A percentile compares a stretch with the other conserved stretches of the same genome.
Conservation (phyloP, 2,797 vertebrate species). For the Fistularia commersonii region DNA sequence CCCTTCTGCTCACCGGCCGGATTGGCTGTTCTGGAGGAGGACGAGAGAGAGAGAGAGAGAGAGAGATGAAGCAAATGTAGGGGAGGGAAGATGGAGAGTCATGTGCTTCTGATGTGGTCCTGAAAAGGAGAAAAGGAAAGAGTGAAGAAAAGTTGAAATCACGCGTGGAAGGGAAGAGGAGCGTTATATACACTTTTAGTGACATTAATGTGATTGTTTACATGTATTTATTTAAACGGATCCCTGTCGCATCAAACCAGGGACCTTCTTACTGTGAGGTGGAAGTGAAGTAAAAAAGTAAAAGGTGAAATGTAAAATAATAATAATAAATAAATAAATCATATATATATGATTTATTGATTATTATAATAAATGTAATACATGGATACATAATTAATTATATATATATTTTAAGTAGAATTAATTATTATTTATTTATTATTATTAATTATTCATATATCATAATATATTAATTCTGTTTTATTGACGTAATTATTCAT, state of each 20-base stretch:
- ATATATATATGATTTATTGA: no score
- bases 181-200: constrained; percentile 1
- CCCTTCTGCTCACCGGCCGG: constrained; percentile 35
- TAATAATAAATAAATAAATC: no score
- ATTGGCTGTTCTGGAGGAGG: constrained; percentile 57
- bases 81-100: constrained; percentile 32
- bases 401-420: no score
- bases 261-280: no score
- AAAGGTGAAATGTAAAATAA: no score
- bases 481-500: no score
- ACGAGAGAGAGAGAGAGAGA: constrained; percentile 1
- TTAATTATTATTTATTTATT: no score
- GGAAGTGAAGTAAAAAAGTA: no score
- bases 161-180: constrained; percentile 8
- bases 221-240: background rate
- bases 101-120: constrained; percentile 30
- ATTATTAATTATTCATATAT: no score
- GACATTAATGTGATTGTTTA: background rate
- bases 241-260: background rate
- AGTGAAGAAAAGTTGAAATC: background rate
- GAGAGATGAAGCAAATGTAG: constrained; percentile 21
- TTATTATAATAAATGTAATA: no score
- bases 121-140: constrained; percentile 11
- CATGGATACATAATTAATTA: no score
- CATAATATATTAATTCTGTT: no score